Conservation (phyloP, 2,888 invertebrate species). For the Ornithoptera alexandrae region DNA sequence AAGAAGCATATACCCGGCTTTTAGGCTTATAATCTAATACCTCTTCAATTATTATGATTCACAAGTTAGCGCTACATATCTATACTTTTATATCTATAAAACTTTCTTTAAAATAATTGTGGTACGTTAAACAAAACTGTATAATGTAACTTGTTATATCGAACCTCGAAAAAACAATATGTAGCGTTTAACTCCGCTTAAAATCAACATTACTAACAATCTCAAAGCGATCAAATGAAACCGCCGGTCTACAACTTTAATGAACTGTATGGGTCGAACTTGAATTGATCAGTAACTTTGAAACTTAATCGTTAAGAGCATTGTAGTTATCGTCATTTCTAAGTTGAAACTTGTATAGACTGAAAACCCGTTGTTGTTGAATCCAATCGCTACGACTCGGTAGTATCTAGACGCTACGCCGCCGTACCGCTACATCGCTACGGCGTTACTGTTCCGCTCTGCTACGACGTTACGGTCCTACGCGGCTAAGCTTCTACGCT, state of each 20-base stretch:
- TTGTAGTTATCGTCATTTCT: slow-evolving; percentile 23
- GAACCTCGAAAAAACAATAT: not conserved
- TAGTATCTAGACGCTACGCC: slow-evolving; percentile 1
- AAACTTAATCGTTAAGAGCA: slow-evolving; percentile 19
- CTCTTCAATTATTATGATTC: no score
- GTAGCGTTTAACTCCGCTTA: not conserved
- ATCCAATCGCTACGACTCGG: slow-evolving; percentile 31
- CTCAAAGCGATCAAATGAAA: slow-evolving; percentile 8
- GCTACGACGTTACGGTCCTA: not conserved
- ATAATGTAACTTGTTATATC: not conserved
- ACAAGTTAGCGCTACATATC: no score
- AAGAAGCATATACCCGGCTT: no score
- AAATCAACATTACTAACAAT: slow-evolving; percentile 1
- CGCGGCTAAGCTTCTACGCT: slow-evolving; percentile 6
- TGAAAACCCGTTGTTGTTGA: slow-evolving; percentile 33
- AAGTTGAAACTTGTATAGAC: slow-evolving; percentile 33
- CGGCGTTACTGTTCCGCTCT: not conserved
- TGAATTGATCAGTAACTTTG: slow-evolving; percentile 2
- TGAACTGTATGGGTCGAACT: slow-evolving; percentile 19
- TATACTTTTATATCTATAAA: no score
- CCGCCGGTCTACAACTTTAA: slow-evolving; percentile 13
- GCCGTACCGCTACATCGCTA: not conserved
- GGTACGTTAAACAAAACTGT: not conserved
- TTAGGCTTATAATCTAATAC: no score
- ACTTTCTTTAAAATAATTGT: not conserved